Conservation (phyloP, 2,113 vertebrate genomes). For the Machaerirhynchus nigripectus region DNA sequence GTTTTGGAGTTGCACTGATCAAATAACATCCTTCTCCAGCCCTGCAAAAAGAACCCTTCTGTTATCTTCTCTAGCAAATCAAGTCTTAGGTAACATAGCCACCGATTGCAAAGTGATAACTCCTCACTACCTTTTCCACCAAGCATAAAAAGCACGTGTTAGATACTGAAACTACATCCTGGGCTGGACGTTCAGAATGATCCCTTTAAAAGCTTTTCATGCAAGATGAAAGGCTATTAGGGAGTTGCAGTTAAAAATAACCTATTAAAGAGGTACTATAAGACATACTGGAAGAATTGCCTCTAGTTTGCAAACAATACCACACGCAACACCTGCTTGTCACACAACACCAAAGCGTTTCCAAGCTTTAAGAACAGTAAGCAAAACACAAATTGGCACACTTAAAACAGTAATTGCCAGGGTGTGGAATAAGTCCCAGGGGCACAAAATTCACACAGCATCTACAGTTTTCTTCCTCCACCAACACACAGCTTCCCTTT, state of each 20-base stretch:
- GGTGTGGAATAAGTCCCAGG: background rate
- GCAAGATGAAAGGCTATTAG: background rate
- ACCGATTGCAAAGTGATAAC: background rate
- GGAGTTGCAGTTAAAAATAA: background rate
- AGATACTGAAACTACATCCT: background rate
- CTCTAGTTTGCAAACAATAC: background rate
- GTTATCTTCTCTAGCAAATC: background rate
- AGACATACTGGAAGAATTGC: background rate
- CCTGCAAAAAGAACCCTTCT: background rate
- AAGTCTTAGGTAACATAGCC: background rate
- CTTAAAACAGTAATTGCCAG: background rate
- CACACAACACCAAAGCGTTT: background rate
- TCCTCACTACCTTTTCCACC: background rate
- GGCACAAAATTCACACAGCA: background rate
- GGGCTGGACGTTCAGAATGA: too few species aligned
- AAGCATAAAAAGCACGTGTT: background rate
- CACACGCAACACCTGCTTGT: background rate
- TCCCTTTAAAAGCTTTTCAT: background rate
- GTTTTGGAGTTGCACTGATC: background rate
- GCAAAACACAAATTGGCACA: background rate
- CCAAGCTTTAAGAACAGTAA: background rate
- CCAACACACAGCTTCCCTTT: background rate
- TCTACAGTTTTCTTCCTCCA: background rate
- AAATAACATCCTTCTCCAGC: background rate
- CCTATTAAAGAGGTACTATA: background rate